A percentile compares a stretch with the other conserved stretches of the same genome.
Conservation (phyloP, 2,113 vertebrate species). For the Pteropus alecto region DNA sequence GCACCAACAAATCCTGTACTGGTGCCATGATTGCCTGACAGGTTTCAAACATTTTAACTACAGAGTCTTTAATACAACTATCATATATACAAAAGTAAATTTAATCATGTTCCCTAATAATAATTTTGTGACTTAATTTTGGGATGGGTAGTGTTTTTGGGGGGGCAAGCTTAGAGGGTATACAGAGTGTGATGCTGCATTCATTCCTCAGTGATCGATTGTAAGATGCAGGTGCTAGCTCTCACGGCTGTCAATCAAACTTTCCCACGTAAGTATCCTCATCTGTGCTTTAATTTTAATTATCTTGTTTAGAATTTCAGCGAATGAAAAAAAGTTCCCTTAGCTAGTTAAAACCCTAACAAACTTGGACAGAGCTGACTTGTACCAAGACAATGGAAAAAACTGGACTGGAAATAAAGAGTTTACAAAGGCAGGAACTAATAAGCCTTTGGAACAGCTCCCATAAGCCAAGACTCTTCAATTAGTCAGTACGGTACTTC, state of each 20-base stretch:
- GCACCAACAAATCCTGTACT: neutral
- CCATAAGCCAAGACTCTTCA: neutral
- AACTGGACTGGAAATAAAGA: slow-evolving; percentile 28
- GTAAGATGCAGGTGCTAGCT: neutral
- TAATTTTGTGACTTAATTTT: neutral
- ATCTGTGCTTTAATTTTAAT: slow-evolving; percentile 50
- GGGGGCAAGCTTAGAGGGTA: neutral
- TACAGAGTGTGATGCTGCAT: neutral
- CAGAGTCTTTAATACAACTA: neutral
- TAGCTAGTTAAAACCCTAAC: slow-evolving; percentile 41
- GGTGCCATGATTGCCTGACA: neutral
- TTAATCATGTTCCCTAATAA: neutral
- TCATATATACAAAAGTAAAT: neutral
- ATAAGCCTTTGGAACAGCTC: neutral
- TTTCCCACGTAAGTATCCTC: neutral
- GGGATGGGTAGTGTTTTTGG: neutral
- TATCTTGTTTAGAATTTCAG: slow-evolving; percentile 38
- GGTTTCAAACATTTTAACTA: neutral
- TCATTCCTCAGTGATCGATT: neutral
- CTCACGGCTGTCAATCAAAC: neutral
- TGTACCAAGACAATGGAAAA: slow-evolving; percentile 39
- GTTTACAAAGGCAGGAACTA: neutral
- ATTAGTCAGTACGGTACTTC: neutral
- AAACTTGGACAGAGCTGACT: neutral
- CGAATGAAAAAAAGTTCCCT: slow-evolving; percentile 34